Evolutionary conservation across 2,113 vertebrate species (phyloP).

Genomic region (Malaclemys terrapin): DNA sequence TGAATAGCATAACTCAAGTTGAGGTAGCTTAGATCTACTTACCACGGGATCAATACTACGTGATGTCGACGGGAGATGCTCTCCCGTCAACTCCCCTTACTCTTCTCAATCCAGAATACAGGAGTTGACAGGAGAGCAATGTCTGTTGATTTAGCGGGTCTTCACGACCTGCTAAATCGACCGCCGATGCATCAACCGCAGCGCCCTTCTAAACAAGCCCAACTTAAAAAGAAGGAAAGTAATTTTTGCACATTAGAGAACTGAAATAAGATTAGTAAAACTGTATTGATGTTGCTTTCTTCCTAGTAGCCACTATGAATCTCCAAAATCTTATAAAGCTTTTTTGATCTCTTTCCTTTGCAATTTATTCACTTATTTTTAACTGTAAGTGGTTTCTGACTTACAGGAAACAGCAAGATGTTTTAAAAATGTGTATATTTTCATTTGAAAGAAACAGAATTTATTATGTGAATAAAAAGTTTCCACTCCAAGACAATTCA

Average conservation of each 20-base stretch:
- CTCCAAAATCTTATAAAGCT: not conserved
- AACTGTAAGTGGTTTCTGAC: not conserved
- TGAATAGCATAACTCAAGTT: no score
- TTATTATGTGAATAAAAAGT: not conserved
- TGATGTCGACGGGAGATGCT: no score
- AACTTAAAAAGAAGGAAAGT: not conserved
- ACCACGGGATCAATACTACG: no score
- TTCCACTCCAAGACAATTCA: not conserved
- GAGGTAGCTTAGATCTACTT: no score
- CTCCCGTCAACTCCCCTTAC: no score
- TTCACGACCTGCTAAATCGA: no score
- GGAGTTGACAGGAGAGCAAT: no score
- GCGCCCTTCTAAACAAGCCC: not conserved
- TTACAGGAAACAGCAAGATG: not conserved
- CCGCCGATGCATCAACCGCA: no score
- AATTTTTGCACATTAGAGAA: not conserved
- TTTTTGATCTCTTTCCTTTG: not conserved
- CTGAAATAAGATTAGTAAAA: not conserved
- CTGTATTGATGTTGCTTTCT: not conserved
- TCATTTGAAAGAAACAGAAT: not conserved
- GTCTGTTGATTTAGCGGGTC: no score
- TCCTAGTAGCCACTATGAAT: not conserved
- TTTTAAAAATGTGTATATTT: not conserved
- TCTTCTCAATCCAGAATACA: no score
- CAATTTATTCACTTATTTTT: not conserved